phyloP scores from a whole-genome alignment of 2,797 vertebrate genomes.

The Anisognathus igniventris region DNA sequence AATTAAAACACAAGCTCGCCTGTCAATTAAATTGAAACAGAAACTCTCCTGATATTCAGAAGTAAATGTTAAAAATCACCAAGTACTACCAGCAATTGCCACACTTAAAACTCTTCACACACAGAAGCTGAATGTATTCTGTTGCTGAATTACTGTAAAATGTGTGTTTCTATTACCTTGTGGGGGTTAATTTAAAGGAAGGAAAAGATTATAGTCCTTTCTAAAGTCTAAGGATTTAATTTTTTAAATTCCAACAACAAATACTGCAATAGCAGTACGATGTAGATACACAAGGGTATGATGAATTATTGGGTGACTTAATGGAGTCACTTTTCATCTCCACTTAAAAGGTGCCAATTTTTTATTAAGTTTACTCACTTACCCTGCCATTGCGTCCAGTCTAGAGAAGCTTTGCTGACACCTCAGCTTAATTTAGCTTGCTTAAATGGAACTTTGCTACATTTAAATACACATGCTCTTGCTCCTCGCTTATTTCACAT shows the following conservation, averaged over 20 bases:
- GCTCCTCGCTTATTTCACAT: neutral
- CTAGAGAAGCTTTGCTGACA: neutral
- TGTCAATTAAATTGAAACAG: neutral
- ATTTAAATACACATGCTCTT: fast-evolving
- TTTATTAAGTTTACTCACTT: neutral
- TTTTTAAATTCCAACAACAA: neutral
- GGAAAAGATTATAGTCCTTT: neutral
- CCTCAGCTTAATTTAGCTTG: neutral
- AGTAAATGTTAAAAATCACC: neutral
- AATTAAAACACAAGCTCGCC: neutral
- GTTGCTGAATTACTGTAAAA: neutral
- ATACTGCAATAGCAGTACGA: neutral
- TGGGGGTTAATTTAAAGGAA: neutral
- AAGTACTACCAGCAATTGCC: neutral
- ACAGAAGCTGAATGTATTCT: neutral
- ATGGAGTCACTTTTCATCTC: neutral
- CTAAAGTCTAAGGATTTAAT: neutral
- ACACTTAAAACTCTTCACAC: neutral
- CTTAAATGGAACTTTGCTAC: neutral
- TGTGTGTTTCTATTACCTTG: neutral
- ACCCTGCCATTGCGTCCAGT: neutral
- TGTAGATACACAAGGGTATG: neutral
- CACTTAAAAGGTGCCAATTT: neutral
- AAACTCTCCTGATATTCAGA: neutral
- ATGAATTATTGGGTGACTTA: neutral